Percentiles rank a stretch among this genome's conserved stretches.
These are phyloP conservation scores for Dromococcyx pavoninus DNA, from an alignment of 2,797 vertebrate genomes.

Conservation along the genomic window DNA sequence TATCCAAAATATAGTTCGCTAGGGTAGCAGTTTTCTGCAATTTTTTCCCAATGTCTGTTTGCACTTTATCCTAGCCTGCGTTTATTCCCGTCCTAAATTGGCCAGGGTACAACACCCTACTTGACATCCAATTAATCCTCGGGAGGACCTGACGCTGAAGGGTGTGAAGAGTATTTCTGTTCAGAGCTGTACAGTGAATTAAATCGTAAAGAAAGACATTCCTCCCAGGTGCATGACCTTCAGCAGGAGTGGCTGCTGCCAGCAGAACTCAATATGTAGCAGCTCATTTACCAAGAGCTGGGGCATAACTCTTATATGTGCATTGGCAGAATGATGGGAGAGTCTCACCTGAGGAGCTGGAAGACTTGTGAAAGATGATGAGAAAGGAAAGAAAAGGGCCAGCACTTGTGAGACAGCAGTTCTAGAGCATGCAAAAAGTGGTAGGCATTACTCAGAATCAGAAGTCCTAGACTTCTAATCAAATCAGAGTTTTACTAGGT, in stretches of 20 bases:
- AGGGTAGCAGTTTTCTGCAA: background rate
- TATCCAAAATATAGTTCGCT: background rate
- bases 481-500: background rate
- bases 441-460: background rate
- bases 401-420: background rate
- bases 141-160: background rate
- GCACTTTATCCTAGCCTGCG: background rate
- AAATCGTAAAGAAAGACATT: background rate
- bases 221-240: background rate
- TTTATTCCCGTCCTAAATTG: background rate
- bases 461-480: background rate
- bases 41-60: background rate
- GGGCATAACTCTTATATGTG: background rate
- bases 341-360: background rate
- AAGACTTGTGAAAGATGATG: background rate
- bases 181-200: background rate
- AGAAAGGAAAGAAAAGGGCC: background rate
- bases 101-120: background rate
- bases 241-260: background rate
- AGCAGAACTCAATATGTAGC: background rate
- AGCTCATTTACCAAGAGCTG: background rate
- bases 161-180: background rate
- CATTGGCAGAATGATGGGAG: background rate
- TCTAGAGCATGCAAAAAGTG: background rate
- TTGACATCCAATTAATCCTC: background rate